Evolutionary conservation across 2,797 vertebrate genomes (phyloP).

Genomic region (Dendrocincla fuliginosa): DNA sequence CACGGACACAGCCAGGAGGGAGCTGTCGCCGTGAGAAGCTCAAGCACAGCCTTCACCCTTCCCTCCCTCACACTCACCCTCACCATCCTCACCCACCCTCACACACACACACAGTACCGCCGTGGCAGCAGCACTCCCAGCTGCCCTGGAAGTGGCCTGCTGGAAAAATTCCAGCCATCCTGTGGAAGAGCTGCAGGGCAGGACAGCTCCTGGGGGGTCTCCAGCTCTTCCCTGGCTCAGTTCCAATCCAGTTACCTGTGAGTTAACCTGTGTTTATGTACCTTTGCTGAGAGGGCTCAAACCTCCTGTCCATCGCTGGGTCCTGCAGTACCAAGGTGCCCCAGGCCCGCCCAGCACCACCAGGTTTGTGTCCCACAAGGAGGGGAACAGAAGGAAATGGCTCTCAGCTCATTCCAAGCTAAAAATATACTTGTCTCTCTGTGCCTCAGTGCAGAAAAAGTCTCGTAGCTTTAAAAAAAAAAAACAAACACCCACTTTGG

Average conservation of each 20-base stretch:
- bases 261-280: neutral
- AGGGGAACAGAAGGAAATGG: neutral
- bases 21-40: neutral
- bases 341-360: neutral
- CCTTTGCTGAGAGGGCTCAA: neutral
- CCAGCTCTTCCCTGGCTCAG: neutral
- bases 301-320: neutral
- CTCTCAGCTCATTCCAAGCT: neutral
- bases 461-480: neutral
- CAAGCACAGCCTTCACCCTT: neutral
- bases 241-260: fast-evolving
- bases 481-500: neutral
- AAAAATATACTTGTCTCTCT: neutral
- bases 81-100: neutral
- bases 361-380: neutral
- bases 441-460: neutral
- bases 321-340: neutral
- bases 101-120: neutral
- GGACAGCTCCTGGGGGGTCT: fast-evolving
- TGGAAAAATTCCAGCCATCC: fast-evolving
- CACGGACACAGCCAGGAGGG: neutral
- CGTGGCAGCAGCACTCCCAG: neutral
- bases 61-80: neutral
- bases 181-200: neutral
- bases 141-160: neutral